Conservation (phyloP, 2,888 invertebrate species). For the Rhingia rostrata region DNA sequence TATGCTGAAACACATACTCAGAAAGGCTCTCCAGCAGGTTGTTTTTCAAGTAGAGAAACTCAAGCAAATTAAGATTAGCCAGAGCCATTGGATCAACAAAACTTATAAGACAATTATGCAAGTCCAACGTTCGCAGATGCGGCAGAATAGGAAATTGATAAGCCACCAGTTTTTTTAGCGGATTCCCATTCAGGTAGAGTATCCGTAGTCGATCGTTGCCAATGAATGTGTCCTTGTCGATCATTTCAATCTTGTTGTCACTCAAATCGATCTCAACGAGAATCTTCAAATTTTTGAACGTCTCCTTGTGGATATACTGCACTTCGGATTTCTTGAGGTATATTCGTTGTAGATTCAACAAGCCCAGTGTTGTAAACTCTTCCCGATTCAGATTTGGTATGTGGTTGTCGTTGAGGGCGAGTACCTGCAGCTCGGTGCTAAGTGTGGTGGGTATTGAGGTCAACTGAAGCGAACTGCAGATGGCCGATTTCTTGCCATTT, state of each 20-base stretch:
- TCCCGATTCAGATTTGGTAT: conserved; percentile 90
- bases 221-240: conserved; percentile 91
- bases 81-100: conserved; percentile 91
- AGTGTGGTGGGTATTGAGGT: conserved; percentile 89
- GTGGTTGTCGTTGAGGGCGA: conserved; percentile 92
- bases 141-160: conserved; percentile 92
- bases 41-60: conserved; percentile 90
- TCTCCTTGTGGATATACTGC: conserved; percentile 90
- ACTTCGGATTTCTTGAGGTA: conserved; percentile 90
- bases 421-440: conserved; percentile 88
- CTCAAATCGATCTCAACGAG: conserved; percentile 94
- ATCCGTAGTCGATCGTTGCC: conserved; percentile 92
- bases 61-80: conserved; percentile 88
- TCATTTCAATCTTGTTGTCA: conserved; percentile 89
- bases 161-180: conserved; percentile 87
- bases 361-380: conserved; percentile 90
- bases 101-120: conserved; percentile 91
- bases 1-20: conserved; percentile 87
- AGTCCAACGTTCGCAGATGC: conserved; percentile 90
- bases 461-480: conserved; percentile 91
- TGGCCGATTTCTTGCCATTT: conserved; percentile 94
- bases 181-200: conserved; percentile 92
- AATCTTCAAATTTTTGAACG: conserved; percentile 93
- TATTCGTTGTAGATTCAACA: conserved; percentile 92
- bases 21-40: conserved; percentile 90